Evolutionary conservation across 1,140 invertebrate genomes (phyloP), one percentile per base, ranked within the genome.

Genomic region (Hycleus cichorii): DNA sequence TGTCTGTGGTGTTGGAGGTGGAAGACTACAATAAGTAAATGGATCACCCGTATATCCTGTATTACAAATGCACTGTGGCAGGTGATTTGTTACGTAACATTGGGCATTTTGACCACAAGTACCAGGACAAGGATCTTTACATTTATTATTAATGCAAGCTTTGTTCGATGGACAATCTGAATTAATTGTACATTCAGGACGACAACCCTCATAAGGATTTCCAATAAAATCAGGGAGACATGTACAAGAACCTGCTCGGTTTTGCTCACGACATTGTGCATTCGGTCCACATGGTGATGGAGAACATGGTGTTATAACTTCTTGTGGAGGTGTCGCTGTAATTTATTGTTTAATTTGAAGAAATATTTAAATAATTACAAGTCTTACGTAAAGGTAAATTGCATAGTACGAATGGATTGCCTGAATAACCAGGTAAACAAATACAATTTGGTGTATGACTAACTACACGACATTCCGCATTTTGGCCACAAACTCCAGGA

Each of bases 371-470:
- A 40, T 56, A 47, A 57, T 39, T 18, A 18, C 52, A 60, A 40
- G 47, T 57, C 60, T 65, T 65, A 65, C 64, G 53, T 60, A 53
- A 52, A 52, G 51, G 53, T 48, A 63, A 9, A 6, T 39, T 11
- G 52, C 66, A 68, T 25, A 49, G 52, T 18, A 60, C 48, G 69
- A 84, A 84, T 47, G 83, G 81, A 75, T 85, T 80, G 38, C 83
- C 83, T 12, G 66, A 71, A 63, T 76, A 83, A 48, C 80, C 81
- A 50, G 73, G 63, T 12, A 76, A 71, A 65, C 84, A 87, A 25
- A 79, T 74, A 69, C 84, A 86, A 49, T 78, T 80, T 39, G 82
- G 77, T n/a, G 80, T 80, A 68, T 86, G 84, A 65, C 83, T 85
- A 39, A 83, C 76, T 8, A 86, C 83, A 40, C 78, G 75, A 67